phyloP scores from a whole-genome alignment of 2,888 invertebrate species.

The Polymixis lichenea region DNA sequence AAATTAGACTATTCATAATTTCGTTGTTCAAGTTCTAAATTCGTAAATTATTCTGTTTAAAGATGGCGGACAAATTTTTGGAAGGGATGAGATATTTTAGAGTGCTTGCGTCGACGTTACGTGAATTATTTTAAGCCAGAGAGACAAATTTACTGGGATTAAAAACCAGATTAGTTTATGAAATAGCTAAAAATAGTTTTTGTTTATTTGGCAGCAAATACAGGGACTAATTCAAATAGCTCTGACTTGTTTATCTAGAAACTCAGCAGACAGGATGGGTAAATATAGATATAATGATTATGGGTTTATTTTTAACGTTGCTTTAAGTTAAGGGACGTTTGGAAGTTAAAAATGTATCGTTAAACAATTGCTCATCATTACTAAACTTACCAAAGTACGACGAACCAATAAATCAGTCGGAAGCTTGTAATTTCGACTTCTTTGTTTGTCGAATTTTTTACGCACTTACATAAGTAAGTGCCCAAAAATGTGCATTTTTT shows the following conservation, averaged over 20 bases:
- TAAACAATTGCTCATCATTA: not conserved
- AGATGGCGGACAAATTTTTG: conserved; percentile 41
- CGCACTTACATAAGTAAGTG: too few species aligned
- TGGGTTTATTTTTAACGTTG: not conserved
- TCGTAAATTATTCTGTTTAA: conserved; percentile 54
- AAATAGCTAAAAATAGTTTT: not conserved
- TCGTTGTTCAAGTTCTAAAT: conserved; percentile 50
- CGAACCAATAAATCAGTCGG: too few species aligned
- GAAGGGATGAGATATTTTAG: conserved; percentile 28
- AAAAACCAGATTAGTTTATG: conserved; percentile 5
- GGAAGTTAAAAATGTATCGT: not conserved
- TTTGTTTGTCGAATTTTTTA: too few species aligned
- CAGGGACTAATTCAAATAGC: not conserved
- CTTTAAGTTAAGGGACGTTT: not conserved
- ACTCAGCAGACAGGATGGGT: not conserved
- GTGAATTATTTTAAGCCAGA: conserved; percentile 31
- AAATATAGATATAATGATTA: not conserved
- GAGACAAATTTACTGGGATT: not conserved
- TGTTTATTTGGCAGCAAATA: not conserved
- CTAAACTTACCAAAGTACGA: not conserved
- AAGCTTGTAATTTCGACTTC: too few species aligned
- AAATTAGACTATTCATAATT: conserved; percentile 59
- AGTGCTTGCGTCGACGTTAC: conserved; percentile 8
- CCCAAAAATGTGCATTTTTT: too few species aligned
- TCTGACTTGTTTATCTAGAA: not conserved